Evolutionary conservation across 2,113 vertebrate genomes (phyloP).

Genomic region (Engraulis encrasicolus): DNA sequence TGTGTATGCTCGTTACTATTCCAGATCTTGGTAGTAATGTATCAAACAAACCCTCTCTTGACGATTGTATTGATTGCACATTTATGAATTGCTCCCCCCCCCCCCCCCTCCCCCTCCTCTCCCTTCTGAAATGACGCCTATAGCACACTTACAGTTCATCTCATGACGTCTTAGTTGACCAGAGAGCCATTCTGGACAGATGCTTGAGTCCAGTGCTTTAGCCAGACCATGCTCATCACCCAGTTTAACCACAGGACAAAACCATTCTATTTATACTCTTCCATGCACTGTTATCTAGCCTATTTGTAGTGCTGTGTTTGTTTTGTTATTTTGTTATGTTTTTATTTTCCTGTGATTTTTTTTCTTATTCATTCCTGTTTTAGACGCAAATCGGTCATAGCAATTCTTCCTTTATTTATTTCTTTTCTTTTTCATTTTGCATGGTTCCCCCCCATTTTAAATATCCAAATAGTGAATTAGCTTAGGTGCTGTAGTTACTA

Average conservation of each 20-base stretch:
- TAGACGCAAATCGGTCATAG: neutral
- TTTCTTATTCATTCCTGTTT: neutral
- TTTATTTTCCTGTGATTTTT: conserved; percentile 25
- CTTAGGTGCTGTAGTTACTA: conserved; percentile 53
- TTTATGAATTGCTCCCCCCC: neutral
- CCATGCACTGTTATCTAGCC: neutral
- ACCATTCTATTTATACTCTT: neutral
- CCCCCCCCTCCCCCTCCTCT: neutral
- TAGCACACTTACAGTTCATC: neutral
- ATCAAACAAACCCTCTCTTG: neutral
- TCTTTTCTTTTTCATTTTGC: conserved; percentile 49
- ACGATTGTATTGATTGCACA: neutral
- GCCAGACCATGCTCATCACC: neutral
- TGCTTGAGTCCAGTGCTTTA: neutral
- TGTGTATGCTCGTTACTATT: conserved; percentile 10
- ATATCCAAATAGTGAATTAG: neutral
- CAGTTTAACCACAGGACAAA: neutral
- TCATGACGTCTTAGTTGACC: neutral
- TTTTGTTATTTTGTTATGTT: conserved; percentile 48
- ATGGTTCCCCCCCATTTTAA: conserved; percentile 47
- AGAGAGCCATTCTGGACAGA: neutral
- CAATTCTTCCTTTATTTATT: conserved; percentile 33
- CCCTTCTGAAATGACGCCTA: neutral
- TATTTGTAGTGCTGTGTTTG: conserved; percentile 32
- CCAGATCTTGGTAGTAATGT: neutral